Evolutionary conservation across 2,888 invertebrate genomes (phyloP), one percentile per base, ranked within the genome.

Genomic region (Sphinx pinastri): DNA sequence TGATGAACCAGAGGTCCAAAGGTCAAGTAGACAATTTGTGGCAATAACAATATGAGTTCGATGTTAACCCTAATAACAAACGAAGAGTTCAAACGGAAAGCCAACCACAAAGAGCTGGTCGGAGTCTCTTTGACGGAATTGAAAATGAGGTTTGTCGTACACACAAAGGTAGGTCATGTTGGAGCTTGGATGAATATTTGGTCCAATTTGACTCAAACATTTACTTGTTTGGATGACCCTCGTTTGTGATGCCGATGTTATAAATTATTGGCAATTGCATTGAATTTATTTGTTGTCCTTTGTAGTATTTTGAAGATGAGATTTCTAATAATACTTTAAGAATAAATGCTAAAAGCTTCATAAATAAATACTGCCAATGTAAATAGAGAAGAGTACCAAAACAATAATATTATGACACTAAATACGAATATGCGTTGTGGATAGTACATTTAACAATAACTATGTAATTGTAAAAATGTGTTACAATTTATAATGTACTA

Each of bases 41-140:
- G 49, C n/a, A 11, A 19, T 63, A 25, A 58, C 58, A 63, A 63
- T 63, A 63, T 49, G 63, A 49, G 19, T 63, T 19, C 60, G 49
- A 63, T 63, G 49, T 63, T 49, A 60, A 63, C 63, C 10, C 16
- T 63, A 63, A 63, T 63, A 63, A 63, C 63, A 63, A 63, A 47
- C 49, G n/a, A 11, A 16, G 45, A 47, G 12, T 49, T 49, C 63
- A 63, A 49, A 63, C 19, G 47, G 47, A 49, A 49, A 63, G 63
- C 63, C 19, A 47, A 63, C 63, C 63, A 63, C 63, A 63, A 63
- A 63, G 63, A 63, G 63, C 63, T 13, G 25, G 5, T 0, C 63
- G 19, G 63, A 47, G 63, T 63, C 63, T 63, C 63, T 63, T 63
- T 63, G 63, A 63, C 49, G 19, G 63, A 63, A 63, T 63, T 63